phyloP scores from a whole-genome alignment of 2,113 vertebrate species.

The Nerophis ophidion region DNA sequence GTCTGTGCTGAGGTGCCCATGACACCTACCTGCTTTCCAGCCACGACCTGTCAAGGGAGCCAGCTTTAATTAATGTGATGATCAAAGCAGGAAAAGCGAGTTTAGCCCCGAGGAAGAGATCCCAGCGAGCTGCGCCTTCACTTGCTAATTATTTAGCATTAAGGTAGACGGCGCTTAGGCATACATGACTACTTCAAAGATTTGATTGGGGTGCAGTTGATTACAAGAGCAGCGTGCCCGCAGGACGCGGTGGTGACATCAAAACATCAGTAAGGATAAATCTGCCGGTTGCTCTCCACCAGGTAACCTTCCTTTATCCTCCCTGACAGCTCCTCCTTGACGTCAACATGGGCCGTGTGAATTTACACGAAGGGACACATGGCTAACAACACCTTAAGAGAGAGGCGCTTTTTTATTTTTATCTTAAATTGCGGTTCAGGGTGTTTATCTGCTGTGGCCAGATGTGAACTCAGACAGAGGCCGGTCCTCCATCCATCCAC shows the following conservation, averaged over 20 bases:
- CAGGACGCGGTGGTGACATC: slow-evolving; percentile 66
- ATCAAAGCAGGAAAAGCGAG: slow-evolving; percentile 73
- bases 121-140: slow-evolving; percentile 55
- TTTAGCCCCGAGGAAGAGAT: slow-evolving; percentile 70
- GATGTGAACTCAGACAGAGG: slow-evolving; percentile 6
- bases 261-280: slow-evolving; percentile 78
- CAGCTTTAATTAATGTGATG: slow-evolving; percentile 78
- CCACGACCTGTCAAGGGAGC: slow-evolving; percentile 71
- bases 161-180: slow-evolving; percentile 74
- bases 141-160: slow-evolving; percentile 79
- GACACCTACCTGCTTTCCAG: slow-evolving; percentile 75
- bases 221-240: slow-evolving; percentile 65
- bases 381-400: slow-evolving; percentile 13
- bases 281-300: slow-evolving; percentile 63
- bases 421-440: slow-evolving; percentile 15
- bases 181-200: slow-evolving; percentile 77
- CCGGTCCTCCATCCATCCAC: too few species aligned
- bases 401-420: background rate
- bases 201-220: slow-evolving; percentile 72
- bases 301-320: slow-evolving; percentile 72
- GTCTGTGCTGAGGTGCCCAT: slow-evolving; percentile 57
- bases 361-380: slow-evolving; percentile 47
- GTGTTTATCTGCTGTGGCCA: slow-evolving; percentile 27
- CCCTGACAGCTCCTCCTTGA: slow-evolving; percentile 65
- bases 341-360: slow-evolving; percentile 47